A percentile compares a stretch with the other conserved stretches of the same genome.
Conservation (phyloP, 2,113 vertebrate species). For the Dendropsophus ebraccatus region DNA sequence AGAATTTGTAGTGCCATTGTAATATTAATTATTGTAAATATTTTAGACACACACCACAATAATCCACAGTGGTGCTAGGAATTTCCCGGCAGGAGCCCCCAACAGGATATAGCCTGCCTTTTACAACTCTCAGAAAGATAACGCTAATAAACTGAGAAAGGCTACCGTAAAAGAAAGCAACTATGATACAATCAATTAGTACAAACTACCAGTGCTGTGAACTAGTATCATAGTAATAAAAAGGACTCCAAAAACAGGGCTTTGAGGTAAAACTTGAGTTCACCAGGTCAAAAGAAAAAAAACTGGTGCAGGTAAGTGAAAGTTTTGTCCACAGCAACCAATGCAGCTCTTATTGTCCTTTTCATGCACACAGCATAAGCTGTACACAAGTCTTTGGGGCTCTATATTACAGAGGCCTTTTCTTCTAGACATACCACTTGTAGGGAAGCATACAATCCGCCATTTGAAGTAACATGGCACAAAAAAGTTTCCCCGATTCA, state of each 20-base stretch:
- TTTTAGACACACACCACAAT: no score
- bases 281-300: no score
- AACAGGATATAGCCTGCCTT: no score
- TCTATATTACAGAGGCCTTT: background rate
- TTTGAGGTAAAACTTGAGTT: background rate
- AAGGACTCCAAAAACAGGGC: background rate
- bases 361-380: background rate
- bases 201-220: no score
- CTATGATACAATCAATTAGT: no score
- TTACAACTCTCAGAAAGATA: background rate
- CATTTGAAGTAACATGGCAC: background rate
- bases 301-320: background rate
- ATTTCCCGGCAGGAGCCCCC: background rate
- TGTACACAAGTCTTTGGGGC: background rate
- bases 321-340: background rate
- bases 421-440: background rate
- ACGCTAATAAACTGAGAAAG: background rate
- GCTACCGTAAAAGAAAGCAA: background rate
- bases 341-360: background rate
- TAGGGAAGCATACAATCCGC: background rate
- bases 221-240: background rate
- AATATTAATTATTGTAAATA: background rate
- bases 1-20: background rate
- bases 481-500: no score
- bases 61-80: no score